phyloP scores from a whole-genome alignment of 1,140 invertebrate species.

The Neodiprion fabricii region DNA sequence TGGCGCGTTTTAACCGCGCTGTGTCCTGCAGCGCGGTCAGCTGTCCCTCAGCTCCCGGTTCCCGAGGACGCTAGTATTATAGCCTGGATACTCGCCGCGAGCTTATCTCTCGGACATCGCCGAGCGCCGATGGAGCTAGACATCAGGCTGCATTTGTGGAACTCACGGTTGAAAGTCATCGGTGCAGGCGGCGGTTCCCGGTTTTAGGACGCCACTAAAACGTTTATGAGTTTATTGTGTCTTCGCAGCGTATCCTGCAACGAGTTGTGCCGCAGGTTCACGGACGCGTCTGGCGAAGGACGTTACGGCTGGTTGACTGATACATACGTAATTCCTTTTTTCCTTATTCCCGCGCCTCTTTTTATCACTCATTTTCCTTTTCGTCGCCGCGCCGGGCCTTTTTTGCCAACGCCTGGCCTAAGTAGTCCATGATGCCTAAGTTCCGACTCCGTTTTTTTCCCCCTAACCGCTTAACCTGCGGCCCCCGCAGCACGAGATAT shows the following conservation, averaged over 20 bases:
- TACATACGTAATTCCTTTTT: background rate
- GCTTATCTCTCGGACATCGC: background rate
- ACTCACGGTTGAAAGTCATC: too few species aligned
- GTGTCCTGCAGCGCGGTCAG: background rate
- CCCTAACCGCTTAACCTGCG: background rate
- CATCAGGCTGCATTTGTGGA: too few species aligned
- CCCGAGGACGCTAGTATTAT: too few species aligned
- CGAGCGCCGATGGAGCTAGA: background rate
- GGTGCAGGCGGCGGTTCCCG: background rate
- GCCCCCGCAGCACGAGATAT: constrained; percentile 26
- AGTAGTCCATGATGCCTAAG: background rate
- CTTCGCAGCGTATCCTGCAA: background rate
- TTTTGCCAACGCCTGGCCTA: background rate
- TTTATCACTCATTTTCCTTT: constrained; percentile 13
- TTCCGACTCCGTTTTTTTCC: background rate
- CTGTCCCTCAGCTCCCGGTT: constrained; percentile 3
- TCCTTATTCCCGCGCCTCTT: background rate
- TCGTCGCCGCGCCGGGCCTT: background rate
- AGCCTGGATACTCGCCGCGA: background rate
- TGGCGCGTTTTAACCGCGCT: background rate
- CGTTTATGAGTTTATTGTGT: constrained; percentile 20
- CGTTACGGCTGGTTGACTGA: background rate
- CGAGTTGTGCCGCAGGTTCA: background rate
- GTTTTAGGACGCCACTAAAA: constrained; percentile 18
- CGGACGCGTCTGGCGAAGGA: background rate